Evolutionary conservation across 2,797 vertebrate genomes (phyloP).

Genomic region (Gymnothorax reevesii): DNA sequence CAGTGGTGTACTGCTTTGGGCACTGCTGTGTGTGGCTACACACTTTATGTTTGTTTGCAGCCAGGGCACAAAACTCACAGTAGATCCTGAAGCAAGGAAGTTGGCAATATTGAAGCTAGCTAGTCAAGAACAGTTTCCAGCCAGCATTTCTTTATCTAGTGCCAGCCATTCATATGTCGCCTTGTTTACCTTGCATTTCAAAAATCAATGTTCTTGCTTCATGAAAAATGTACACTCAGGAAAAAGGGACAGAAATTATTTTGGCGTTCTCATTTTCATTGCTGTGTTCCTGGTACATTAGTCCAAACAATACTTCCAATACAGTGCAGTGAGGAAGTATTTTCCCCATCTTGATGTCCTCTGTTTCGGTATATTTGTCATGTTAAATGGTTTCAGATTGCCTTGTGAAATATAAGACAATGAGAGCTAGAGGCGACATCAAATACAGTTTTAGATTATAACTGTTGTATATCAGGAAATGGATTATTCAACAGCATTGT

Average conservation of each 20-base stretch:
- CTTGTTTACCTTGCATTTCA: slow-evolving; percentile 37
- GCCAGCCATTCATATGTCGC: background rate
- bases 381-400: too few species aligned
- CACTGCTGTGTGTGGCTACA: background rate
- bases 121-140: background rate
- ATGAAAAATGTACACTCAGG: background rate
- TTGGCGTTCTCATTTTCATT: background rate
- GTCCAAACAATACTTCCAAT: background rate
- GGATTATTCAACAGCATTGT: too few species aligned
- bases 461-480: too few species aligned
- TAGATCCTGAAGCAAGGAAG: background rate
- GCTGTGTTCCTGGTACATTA: background rate
- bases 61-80: background rate
- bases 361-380: too few species aligned
- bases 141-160: background rate
- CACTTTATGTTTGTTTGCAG: background rate
- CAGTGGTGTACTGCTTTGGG: background rate
- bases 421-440: too few species aligned
- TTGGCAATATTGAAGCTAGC: background rate
- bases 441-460: too few species aligned
- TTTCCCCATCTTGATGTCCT: too few species aligned
- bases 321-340: background rate
- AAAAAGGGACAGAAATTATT: background rate
- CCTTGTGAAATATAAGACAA: too few species aligned
- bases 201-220: slow-evolving; percentile 42